These are phyloP conservation scores for Manacus vitellinus DNA, from an alignment of 2,113 vertebrate species.

Conservation along the genomic window DNA sequence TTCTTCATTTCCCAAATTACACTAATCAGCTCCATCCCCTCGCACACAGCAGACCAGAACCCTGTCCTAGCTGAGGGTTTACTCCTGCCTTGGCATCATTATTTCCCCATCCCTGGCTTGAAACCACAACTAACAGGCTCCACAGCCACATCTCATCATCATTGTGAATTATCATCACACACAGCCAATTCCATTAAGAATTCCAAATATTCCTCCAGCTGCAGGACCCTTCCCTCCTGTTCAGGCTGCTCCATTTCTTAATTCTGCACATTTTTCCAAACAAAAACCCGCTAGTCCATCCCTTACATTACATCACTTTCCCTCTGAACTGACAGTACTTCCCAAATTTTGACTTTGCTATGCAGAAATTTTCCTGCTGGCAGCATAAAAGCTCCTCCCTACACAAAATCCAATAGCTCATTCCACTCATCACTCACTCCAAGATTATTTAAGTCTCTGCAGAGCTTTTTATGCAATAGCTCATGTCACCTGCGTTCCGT, in stretches of 20 bases:
- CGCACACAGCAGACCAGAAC: not conserved
- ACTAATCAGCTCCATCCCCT: not conserved
- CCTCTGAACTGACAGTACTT: not conserved
- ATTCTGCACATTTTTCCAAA: not conserved
- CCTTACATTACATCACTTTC: accelerated
- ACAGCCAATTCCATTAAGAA: not conserved
- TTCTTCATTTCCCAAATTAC: not conserved
- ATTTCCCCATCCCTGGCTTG: accelerated
- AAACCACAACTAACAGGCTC: accelerated
- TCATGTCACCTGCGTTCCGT: not conserved
- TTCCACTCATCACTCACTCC: not conserved
- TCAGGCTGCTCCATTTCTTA: not conserved
- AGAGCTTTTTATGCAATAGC: not conserved
- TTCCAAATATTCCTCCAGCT: not conserved
- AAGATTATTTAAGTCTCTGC: not conserved
- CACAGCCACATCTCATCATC: not conserved
- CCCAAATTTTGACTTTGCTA: not conserved
- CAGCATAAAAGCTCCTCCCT: not conserved
- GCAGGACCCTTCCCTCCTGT: not conserved
- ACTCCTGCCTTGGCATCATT: accelerated
- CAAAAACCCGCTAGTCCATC: not conserved
- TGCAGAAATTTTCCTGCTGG: not conserved
- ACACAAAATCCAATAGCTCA: no score
- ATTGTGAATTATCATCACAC: no score
- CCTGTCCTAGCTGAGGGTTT: not conserved